phyloP scores from a whole-genome alignment of 2,888 invertebrate species.

The Hofmannophila pseudospretella region DNA sequence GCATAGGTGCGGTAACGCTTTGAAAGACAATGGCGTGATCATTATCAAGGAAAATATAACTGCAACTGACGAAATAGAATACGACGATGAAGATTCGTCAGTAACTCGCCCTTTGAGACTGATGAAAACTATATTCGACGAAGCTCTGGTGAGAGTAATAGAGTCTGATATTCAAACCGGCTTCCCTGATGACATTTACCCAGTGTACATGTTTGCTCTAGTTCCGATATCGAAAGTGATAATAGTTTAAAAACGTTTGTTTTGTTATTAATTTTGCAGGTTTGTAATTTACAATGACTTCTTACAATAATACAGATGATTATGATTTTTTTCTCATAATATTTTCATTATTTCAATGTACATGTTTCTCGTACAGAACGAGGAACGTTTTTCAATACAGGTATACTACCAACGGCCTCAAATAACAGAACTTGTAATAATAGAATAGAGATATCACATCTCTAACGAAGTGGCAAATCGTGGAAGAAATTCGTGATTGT shows the following conservation, averaged over 20 bases:
- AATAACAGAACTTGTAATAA: background rate
- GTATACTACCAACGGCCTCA: too few species aligned
- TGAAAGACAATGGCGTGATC: conserved; percentile 45
- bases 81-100: conserved; percentile 92
- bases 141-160: conserved; percentile 83
- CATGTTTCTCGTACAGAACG: background rate
- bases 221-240: conserved; percentile 46
- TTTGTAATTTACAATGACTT: background rate
- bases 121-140: conserved; percentile 81
- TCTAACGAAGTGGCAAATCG: conserved; percentile 54
- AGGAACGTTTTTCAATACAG: too few species aligned
- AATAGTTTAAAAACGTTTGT: conserved; percentile 7
- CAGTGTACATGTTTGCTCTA: conserved; percentile 92
- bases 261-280: background rate
- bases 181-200: conserved; percentile 92
- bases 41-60: conserved; percentile 85
- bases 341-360: background rate
- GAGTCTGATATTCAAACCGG: conserved; percentile 84
- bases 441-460: conserved; percentile 20
- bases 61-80: conserved; percentile 78
- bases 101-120: conserved; percentile 86
- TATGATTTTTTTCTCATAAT: background rate
- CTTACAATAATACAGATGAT: background rate
- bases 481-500: conserved; percentile 62
- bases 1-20: conserved; percentile 74